Evolutionary conservation across 2,113 vertebrate species (phyloP).

Genomic region (Tachysurus fulvidraco): DNA sequence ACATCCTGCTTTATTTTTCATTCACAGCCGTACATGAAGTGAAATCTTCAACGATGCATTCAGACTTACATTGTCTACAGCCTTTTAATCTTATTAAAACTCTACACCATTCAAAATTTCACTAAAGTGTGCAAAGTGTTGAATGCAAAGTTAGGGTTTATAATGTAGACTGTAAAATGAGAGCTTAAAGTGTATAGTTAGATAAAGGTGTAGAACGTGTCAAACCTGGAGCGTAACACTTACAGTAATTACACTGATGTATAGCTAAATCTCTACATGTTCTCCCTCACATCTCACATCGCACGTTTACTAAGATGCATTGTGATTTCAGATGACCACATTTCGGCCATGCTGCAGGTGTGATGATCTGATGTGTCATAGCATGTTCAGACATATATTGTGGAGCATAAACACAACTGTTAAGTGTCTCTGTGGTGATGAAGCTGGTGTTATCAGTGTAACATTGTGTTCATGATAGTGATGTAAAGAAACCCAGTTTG

Average conservation of each 20-base stretch:
- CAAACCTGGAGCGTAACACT: too few relatives aligned
- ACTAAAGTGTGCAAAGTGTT: neutral
- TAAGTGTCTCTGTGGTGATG: neutral
- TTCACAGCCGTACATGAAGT: neutral
- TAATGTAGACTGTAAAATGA: neutral
- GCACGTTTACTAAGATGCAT: neutral
- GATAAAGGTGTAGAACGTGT: too few relatives aligned
- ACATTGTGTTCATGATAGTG: neutral
- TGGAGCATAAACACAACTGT: neutral
- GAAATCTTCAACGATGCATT: neutral
- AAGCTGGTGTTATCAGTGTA: neutral
- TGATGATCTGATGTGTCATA: neutral
- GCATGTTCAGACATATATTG: neutral
- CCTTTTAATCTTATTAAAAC: neutral
- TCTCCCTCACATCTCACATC: neutral
- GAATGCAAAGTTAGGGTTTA: neutral
- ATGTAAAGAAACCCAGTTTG: neutral
- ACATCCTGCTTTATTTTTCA: neutral
- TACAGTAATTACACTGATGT: neutral
- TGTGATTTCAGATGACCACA: neutral
- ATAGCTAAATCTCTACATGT: neutral
- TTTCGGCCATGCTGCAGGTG: too few relatives aligned
- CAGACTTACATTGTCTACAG: neutral
- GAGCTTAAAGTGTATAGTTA: neutral
- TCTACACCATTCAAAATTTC: neutral